A percentile compares a stretch with the other conserved stretches of the same genome.
Evolutionary conservation across 2,888 invertebrate species (phyloP).

Genomic region (Troides oblongomaculatus): DNA sequence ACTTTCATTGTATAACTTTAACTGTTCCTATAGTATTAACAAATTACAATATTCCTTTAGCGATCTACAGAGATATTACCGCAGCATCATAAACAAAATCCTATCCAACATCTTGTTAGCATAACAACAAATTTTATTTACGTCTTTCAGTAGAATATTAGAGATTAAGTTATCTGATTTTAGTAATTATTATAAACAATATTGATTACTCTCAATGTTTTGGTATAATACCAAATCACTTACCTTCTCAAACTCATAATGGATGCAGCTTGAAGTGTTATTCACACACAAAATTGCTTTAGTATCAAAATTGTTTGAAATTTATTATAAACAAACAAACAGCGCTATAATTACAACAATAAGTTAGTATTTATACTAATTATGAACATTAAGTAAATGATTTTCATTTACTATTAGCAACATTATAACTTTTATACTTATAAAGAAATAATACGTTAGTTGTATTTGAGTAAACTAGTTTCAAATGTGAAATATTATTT

Average conservation of each 20-base stretch:
- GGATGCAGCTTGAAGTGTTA: not conserved
- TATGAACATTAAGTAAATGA: not conserved
- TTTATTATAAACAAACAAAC: conserved; percentile 27
- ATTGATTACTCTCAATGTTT: too few species aligned
- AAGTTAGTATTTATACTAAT: not conserved
- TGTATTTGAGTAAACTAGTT: not conserved
- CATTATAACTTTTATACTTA: not conserved
- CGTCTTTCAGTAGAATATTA: too few species aligned
- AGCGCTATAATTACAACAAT: not conserved
- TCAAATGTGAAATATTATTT: conserved; percentile 20
- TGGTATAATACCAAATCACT: not conserved
- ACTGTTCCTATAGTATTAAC: too few species aligned
- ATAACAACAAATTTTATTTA: too few species aligned
- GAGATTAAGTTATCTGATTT: too few species aligned
- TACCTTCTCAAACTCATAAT: conserved; percentile 41
- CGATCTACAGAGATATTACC: too few species aligned
- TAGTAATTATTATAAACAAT: too few species aligned
- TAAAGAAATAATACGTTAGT: not conserved
- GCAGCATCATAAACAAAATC: too few species aligned
- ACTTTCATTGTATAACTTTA: too few species aligned
- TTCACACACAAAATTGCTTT: conserved; percentile 7
- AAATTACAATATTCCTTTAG: too few species aligned
- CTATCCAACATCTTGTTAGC: too few species aligned
- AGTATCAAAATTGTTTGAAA: conserved; percentile 3
- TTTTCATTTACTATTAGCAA: not conserved